These are phyloP conservation scores for Muraenolepis orangiensis DNA, from an alignment of 2,797 vertebrate species.

Conservation along the genomic window DNA sequence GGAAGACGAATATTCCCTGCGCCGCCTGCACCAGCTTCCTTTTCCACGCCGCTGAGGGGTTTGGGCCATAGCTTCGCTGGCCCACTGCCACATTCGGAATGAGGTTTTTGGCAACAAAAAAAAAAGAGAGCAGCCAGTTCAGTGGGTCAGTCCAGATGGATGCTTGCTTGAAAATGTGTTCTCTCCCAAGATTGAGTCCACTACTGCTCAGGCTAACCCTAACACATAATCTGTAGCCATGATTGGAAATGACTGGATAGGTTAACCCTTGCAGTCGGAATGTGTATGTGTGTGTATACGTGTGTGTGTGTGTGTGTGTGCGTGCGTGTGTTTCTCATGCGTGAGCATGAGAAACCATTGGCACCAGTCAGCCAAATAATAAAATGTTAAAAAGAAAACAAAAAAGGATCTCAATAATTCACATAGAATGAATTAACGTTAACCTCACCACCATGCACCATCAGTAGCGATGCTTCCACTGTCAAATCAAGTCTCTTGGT, in stretches of 20 bases:
- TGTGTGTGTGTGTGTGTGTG: constrained; percentile 17
- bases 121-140: constrained; percentile 23
- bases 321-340: constrained; percentile 15
- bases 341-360: not conserved
- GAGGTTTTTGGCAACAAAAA: constrained; percentile 41
- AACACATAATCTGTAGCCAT: constrained; percentile 68
- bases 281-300: constrained; percentile 44
- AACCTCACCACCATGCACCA: too few relatives aligned
- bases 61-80: constrained; percentile 40
- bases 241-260: constrained; percentile 75
- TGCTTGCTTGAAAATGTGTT: constrained; percentile 61
- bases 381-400: not conserved
- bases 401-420: too few relatives aligned
- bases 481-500: too few relatives aligned
- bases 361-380: not conserved
- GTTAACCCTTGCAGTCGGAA: constrained; percentile 62
- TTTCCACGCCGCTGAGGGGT: constrained; percentile 38
- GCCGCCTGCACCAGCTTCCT: constrained; percentile 42
- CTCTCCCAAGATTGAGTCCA: constrained; percentile 73
- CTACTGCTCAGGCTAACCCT: constrained; percentile 48
- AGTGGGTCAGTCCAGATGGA: constrained; percentile 51
- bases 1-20: constrained; percentile 34
- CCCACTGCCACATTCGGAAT: constrained; percentile 48
- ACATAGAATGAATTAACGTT: too few relatives aligned
- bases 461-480: too few relatives aligned